phyloP scores from a whole-genome alignment of 2,113 vertebrate genomes.

The Carassius gibelio region DNA sequence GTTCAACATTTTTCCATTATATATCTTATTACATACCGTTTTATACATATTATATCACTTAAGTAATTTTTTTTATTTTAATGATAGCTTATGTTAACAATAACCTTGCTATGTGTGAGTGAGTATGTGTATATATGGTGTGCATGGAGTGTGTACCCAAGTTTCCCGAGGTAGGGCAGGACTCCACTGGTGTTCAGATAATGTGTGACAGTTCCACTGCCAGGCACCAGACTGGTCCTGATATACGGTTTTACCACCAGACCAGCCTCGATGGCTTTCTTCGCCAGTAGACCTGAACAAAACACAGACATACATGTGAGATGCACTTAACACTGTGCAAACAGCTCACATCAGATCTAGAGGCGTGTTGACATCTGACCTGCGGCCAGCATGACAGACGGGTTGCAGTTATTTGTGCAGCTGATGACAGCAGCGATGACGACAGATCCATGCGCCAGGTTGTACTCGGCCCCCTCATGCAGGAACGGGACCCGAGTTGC shows the following conservation, averaged over 20 bases:
- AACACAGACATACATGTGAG: background rate
- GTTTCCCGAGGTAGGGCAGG: constrained; percentile 88
- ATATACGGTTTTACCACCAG: constrained; percentile 92
- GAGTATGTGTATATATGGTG: background rate
- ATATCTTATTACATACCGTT: no score
- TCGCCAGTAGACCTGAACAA: constrained; percentile 75
- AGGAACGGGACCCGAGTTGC: constrained; percentile 76
- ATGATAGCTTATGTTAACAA: no score
- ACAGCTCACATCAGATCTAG: background rate
- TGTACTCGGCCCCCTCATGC: constrained; percentile 86
- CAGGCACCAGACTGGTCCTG: constrained; percentile 90
- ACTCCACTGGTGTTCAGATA: constrained; percentile 95
- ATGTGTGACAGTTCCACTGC: constrained; percentile 95
- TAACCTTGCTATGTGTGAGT: no score
- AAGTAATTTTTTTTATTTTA: no score
- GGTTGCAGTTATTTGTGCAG: constrained; percentile 98
- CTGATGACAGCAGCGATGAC: constrained; percentile 95
- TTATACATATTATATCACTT: no score
- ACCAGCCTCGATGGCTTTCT: constrained; percentile 91
- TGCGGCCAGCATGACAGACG: constrained; percentile 95
- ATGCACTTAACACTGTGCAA: background rate
- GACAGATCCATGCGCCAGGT: constrained; percentile 87
- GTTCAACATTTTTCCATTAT: no score
- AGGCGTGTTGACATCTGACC: constrained; percentile 69
- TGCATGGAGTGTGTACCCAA: constrained; percentile 78